A percentile compares a stretch with the other conserved stretches of the same genome.
Conservation (phyloP, 2,113 vertebrate genomes). For the Peromyscus californicus region DNA sequence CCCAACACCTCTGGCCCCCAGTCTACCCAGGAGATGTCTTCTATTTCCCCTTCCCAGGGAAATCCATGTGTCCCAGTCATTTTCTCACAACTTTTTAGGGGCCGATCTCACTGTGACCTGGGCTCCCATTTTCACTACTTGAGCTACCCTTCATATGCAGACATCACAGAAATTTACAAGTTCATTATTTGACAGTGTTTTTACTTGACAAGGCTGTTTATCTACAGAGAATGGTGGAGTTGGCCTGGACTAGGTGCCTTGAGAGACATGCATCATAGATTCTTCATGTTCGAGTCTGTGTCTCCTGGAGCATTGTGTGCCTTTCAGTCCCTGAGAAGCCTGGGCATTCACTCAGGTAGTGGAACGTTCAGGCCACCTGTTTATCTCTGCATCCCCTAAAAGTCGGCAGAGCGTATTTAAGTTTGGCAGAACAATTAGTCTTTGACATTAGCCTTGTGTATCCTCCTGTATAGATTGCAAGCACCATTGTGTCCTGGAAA, state of each 20-base stretch:
- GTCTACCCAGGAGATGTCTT: not conserved
- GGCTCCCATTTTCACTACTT: not conserved
- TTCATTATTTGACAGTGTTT: not conserved
- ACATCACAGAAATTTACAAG: not conserved
- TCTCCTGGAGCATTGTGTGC: not conserved
- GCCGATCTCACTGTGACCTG: not conserved
- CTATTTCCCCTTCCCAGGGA: not conserved
- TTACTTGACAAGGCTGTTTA: not conserved
- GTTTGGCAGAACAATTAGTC: not conserved
- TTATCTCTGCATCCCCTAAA: not conserved
- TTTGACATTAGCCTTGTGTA: not conserved
- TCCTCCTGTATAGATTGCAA: not conserved
- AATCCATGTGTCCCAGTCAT: not conserved
- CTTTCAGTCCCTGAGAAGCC: not conserved
- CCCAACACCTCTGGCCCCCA: not conserved
- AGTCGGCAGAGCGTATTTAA: not conserved
- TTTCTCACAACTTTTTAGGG: not conserved
- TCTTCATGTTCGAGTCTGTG: not conserved
- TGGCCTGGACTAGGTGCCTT: not conserved
- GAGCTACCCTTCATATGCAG: not conserved
- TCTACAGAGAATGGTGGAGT: not conserved
- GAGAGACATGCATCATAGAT: not conserved
- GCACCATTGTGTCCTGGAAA: not conserved
- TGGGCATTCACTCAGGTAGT: not conserved
- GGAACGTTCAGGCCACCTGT: not conserved